Evolutionary conservation across 1,140 invertebrate genomes (phyloP).

Genomic region (Schlechtendalia chinensis): DNA sequence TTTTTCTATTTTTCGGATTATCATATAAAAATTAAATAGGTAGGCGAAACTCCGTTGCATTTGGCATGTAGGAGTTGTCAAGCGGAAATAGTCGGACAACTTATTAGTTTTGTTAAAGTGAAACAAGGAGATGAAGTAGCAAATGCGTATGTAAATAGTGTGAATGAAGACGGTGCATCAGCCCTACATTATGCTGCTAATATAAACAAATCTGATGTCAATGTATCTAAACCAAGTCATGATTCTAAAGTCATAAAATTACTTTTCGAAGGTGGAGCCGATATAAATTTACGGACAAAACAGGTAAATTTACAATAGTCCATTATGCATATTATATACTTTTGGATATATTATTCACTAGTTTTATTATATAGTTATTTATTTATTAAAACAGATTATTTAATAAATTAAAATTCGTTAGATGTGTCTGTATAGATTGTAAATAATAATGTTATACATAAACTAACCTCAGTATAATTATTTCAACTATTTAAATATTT

Average conservation of each 20-base stretch:
- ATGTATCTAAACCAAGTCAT: conserved; percentile 71
- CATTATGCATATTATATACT: too few relatives aligned
- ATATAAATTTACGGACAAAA: conserved; percentile 80
- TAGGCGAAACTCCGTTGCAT: conserved; percentile 93
- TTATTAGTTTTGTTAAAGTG: conserved; percentile 82
- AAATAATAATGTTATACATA: too few relatives aligned
- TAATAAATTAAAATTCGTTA: too few relatives aligned
- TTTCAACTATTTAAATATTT: too few relatives aligned
- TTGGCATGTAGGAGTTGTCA: conserved; percentile 82
- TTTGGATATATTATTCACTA: too few relatives aligned
- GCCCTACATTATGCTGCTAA: conserved; percentile 86
- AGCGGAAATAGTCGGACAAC: conserved; percentile 78
- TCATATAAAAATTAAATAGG: too few relatives aligned
- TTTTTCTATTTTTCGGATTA: too few relatives aligned
- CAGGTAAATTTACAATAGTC: conserved; percentile 59
- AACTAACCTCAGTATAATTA: too few relatives aligned
- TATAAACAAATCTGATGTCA: conserved; percentile 73
- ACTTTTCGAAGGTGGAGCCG: conserved; percentile 84
- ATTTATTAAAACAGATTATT: too few relatives aligned
- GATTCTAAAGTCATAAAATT: conserved; percentile 87
- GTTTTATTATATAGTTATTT: too few relatives aligned
- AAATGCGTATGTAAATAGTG: conserved; percentile 73
- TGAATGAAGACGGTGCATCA: conserved; percentile 88
- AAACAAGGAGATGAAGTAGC: conserved; percentile 69
- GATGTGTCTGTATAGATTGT: too few relatives aligned